Conservation (phyloP, 2,113 vertebrate genomes). For the Seriola dumerili region DNA sequence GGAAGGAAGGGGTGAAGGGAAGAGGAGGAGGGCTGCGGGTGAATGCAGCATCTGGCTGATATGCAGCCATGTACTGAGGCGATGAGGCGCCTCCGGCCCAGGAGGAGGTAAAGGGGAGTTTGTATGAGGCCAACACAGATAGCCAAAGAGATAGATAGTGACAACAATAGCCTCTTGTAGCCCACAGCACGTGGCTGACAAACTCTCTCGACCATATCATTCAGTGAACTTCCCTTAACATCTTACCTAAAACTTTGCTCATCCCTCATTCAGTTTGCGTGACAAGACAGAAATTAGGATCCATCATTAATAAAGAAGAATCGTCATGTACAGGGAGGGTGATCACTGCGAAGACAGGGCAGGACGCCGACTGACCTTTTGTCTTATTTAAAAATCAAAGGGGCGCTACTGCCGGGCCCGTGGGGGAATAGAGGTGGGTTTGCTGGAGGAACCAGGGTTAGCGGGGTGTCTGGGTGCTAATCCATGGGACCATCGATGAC, state of each 20-base stretch:
- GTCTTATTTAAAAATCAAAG: slow-evolving; percentile 87
- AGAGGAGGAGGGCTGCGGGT: slow-evolving; percentile 36
- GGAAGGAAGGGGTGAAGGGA: slow-evolving; percentile 1
- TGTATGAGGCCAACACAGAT: slow-evolving; percentile 45
- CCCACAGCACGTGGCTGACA: slow-evolving; percentile 28
- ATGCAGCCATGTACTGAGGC: slow-evolving; percentile 54
- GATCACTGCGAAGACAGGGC: slow-evolving; percentile 51
- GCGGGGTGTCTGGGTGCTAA: slow-evolving; percentile 74
- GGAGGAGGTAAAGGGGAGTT: slow-evolving; percentile 57
- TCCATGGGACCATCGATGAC: slow-evolving; percentile 75
- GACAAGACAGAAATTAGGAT: slow-evolving; percentile 54
- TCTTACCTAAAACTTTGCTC: slow-evolving; percentile 52
- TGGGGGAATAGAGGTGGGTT: slow-evolving; percentile 62
- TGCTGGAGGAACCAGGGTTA: slow-evolving; percentile 38
- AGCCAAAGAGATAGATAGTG: slow-evolving; percentile 36
- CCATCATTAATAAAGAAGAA: slow-evolving; percentile 69
- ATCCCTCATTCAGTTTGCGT: slow-evolving; percentile 46
- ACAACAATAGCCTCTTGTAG: slow-evolving; percentile 58
- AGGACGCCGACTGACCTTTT: slow-evolving; percentile 80
- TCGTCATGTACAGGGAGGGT: slow-evolving; percentile 32
- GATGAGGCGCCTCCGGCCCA: slow-evolving; percentile 62
- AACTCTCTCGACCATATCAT: slow-evolving; percentile 34
- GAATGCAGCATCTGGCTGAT: slow-evolving; percentile 70
- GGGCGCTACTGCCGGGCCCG: slow-evolving; percentile 64
- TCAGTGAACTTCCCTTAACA: slow-evolving; percentile 29